A percentile compares a stretch with the other conserved stretches of the same genome.
phyloP scores from a whole-genome alignment of 2,888 invertebrate genomes.

The Ichneumon xanthorius region DNA sequence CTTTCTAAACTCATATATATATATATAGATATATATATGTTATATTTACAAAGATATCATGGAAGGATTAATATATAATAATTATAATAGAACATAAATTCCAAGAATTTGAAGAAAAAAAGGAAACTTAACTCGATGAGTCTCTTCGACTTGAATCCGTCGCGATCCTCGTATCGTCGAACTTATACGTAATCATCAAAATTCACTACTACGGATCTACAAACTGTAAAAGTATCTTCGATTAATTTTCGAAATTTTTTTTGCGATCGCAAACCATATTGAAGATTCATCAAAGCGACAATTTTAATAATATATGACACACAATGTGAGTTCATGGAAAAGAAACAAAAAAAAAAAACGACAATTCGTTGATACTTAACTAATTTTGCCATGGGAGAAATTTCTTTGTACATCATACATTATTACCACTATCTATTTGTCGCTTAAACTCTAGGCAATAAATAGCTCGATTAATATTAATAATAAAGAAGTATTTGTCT shows the following conservation, averaged over 20 bases:
- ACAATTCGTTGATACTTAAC: conserved; percentile 50
- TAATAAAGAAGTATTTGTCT: conserved; percentile 56
- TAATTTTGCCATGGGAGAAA: conserved; percentile 50
- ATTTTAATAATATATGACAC: conserved; percentile 52
- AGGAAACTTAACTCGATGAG: conserved; percentile 16
- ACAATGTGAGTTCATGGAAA: conserved; percentile 64
- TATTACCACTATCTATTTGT: conserved; percentile 59
- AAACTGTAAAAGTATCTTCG: background rate
- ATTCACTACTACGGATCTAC: background rate
- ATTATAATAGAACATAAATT: conserved; percentile 44
- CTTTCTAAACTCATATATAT: conserved; percentile 65
- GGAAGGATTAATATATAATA: conserved; percentile 65
- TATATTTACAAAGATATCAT: conserved; percentile 75
- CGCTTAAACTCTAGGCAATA: conserved; percentile 74
- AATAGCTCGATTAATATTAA: conserved; percentile 71
- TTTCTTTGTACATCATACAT: conserved; percentile 60
- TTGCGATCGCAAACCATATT: background rate
- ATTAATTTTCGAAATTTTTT: conserved; percentile 30
- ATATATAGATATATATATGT: no score
- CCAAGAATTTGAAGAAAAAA: conserved; percentile 44
- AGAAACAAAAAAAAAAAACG: conserved; percentile 23
- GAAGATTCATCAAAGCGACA: conserved; percentile 29
- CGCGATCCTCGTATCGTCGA: conserved; percentile 1
- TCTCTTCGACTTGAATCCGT: conserved; percentile 7
- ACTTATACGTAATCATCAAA: conserved; percentile 24